Percentiles rank a stretch among this genome's conserved stretches.
Evolutionary conservation across 2,888 invertebrate species (phyloP).

Genomic region (Callimorpha dominula): DNA sequence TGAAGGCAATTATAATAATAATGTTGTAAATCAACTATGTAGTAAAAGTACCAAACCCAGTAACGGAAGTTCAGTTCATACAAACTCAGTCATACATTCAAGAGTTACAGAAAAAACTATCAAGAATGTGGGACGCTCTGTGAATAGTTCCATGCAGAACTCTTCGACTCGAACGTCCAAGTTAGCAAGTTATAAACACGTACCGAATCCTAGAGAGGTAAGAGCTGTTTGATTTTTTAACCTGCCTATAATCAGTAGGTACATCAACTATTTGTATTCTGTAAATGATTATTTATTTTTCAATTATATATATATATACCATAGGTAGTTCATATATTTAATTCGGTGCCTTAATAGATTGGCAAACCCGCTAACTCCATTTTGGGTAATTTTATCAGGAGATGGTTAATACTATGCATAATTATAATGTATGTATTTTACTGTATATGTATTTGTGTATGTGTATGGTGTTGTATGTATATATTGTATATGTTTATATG

Average conservation of each 20-base stretch:
- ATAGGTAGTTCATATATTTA: too few species aligned
- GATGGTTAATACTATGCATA: too few species aligned
- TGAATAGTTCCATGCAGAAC: constrained; percentile 43
- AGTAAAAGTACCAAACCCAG: constrained; percentile 50
- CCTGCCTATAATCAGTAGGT: background rate
- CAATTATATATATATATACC: background rate
- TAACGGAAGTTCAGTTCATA: constrained; percentile 39
- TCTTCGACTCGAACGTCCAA: constrained; percentile 29
- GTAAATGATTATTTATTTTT: background rate
- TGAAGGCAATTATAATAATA: constrained; percentile 42
- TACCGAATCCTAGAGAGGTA: constrained; percentile 71
- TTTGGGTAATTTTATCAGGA: too few species aligned
- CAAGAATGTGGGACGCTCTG: constrained; percentile 60
- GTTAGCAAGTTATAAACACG: constrained; percentile 36
- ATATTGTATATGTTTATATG: too few species aligned
- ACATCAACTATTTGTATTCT: background rate
- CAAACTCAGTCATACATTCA: constrained; percentile 28
- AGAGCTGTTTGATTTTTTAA: constrained; percentile 15
- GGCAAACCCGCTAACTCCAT: too few species aligned
- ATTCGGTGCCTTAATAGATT: too few species aligned
- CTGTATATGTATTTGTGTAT: too few species aligned
- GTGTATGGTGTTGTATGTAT: too few species aligned
- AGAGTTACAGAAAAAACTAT: constrained; percentile 60
- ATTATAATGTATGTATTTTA: too few species aligned
- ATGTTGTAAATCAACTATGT: constrained; percentile 32